A percentile compares a stretch with the other conserved stretches of the same genome.
Conservation (phyloP, 2,797 vertebrate genomes). For the Hyperoplus immaculatus region DNA sequence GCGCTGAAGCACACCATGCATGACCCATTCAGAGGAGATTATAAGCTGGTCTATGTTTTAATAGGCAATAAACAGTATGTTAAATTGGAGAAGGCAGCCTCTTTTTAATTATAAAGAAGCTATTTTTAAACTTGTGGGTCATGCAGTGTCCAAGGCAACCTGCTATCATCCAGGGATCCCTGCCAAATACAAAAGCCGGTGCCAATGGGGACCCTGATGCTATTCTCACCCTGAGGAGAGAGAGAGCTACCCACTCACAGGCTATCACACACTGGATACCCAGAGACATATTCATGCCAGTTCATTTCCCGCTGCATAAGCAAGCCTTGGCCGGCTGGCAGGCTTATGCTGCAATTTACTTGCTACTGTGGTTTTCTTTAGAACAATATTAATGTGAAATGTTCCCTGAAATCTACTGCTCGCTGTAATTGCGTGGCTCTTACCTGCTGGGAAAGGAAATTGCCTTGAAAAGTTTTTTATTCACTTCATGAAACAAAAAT, state of each 20-base stretch:
- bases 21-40: conserved; percentile 26
- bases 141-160: conserved; percentile 85
- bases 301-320: conserved; percentile 46
- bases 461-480: conserved; percentile 22
- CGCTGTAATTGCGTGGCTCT: conserved; percentile 44
- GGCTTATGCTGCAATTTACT: conserved; percentile 23
- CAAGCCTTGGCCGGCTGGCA: conserved; percentile 31
- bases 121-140: conserved; percentile 81
- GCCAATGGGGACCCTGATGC: conserved; percentile 39
- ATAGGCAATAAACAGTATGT: conserved; percentile 54
- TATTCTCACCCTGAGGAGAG: conserved; percentile 36
- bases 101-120: conserved; percentile 61
- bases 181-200: conserved; percentile 59
- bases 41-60: conserved; percentile 43
- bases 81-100: conserved; percentile 61
- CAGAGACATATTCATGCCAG: conserved; percentile 54
- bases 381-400: conserved; percentile 46
- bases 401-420: conserved; percentile 26
- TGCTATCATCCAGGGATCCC: conserved; percentile 71
- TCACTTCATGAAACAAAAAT: conserved; percentile 1
- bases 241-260: conserved; percentile 41
- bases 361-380: conserved; percentile 14
- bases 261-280: conserved; percentile 37
- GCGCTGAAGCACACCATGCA: not conserved
- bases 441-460: conserved; percentile 36